Conservation (phyloP, 2,888 invertebrate genomes). For the Torymus texanus region DNA sequence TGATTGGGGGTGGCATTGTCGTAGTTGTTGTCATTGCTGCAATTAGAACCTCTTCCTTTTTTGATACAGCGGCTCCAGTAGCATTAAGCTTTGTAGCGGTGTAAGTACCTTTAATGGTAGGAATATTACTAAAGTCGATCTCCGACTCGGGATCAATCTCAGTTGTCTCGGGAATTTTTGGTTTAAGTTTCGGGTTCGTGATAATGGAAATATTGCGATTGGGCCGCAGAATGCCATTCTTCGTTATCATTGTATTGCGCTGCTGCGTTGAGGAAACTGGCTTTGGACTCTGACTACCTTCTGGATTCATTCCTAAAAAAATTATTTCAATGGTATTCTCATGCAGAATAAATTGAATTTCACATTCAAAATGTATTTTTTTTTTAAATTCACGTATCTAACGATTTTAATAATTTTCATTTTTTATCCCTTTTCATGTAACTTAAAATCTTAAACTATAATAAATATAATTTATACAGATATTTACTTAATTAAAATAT, state of each 20-base stretch:
- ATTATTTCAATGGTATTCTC: neutral
- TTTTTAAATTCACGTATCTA: too few species aligned
- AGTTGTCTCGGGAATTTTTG: neutral
- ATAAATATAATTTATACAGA: too few species aligned
- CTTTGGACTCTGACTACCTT: conserved; percentile 61
- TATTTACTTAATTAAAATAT: too few species aligned
- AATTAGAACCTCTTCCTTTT: conserved; percentile 60
- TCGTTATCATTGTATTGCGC: conserved; percentile 72
- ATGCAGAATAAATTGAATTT: too few species aligned
- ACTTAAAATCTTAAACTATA: neutral
- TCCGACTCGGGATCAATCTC: conserved; percentile 59
- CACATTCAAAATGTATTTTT: too few species aligned
- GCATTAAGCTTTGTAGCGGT: conserved; percentile 69
- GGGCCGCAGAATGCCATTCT: conserved; percentile 70
- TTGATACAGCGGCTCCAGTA: conserved; percentile 55
- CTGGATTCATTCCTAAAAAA: conserved; percentile 66
- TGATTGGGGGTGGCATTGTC: too few species aligned
- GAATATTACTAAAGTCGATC: conserved; percentile 71
- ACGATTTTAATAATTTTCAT: too few species aligned
- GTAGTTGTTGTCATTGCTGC: conserved; percentile 70
- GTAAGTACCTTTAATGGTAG: conserved; percentile 73
- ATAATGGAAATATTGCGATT: conserved; percentile 68
- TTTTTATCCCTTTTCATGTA: too few species aligned
- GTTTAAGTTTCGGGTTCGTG: conserved; percentile 64
- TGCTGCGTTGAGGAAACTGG: conserved; percentile 62